Evolutionary conservation across 53 echinoderm and acorn worm genomes (phyloP), one percentile per base, ranked within the genome.

Genomic region (Stichopus horrens): DNA sequence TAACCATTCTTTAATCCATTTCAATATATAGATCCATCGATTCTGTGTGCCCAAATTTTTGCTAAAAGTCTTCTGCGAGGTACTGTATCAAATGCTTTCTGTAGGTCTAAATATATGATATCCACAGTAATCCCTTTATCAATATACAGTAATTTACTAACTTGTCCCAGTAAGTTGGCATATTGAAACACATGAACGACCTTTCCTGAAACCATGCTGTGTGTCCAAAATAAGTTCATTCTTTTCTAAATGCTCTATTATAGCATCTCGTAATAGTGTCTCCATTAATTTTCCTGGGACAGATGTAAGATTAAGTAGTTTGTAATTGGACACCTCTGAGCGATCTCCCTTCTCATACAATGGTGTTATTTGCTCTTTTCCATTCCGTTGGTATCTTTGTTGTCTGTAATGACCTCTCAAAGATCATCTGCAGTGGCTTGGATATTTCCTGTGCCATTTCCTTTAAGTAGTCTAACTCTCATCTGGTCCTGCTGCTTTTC

Each of bases 1-100:
- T 16, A 88, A 57, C 76, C 77, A 88, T 54, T 53, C 88, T 21
- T 79, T 9, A 21, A 79, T 79, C 80, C 80, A 79, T 79, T 79
- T 51, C 21, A 76, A 10, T 76, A 76, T 76, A 76, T 21, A 19
- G 10, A 76, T 76, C 76, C 37, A 76, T 76, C 68, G n/a, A 75
- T 75, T 79, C 80, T 52, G 9, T 79, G 80, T 53, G 80, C 80
- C 55, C 37, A 5, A n/a, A 75, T 23, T 75, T 75, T 75, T 21
- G 75, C 18, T 21, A 75, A 21, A 20, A 75, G 23, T 75, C 75
- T 75, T 75, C 75, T 75, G 75, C 4, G 2, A 20, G 75, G 68
- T 67, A 67, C 68, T 67, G 68, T 67, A 67, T 67, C 68, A 67
- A 37, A 37, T 37, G 37, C 37, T n/a, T 75, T 75, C 23, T 75